These are phyloP conservation scores for Fabriciana adippe DNA, from an alignment of 2,888 invertebrate species.

Conservation along the genomic window DNA sequence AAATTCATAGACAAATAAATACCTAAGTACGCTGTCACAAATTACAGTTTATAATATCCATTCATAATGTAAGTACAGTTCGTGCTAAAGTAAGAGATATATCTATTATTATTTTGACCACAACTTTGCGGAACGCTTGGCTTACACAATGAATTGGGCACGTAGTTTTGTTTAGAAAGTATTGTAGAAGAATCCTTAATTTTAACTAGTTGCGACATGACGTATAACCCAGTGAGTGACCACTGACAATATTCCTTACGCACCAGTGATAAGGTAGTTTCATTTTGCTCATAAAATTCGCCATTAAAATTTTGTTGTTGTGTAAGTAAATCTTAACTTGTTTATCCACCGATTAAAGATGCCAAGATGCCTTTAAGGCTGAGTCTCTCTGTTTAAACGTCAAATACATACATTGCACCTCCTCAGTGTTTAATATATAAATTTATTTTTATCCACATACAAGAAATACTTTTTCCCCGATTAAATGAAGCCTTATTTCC, in stretches of 20 bases:
- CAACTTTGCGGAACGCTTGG: conserved; percentile 15
- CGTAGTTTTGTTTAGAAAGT: conserved; percentile 38
- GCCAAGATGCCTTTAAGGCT: neutral
- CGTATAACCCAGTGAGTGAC: conserved; percentile 20
- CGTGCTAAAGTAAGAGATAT: neutral
- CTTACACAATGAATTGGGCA: conserved; percentile 29
- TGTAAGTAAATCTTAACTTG: conserved; percentile 6
- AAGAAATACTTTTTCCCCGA: too few relatives aligned
- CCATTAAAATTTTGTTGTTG: conserved; percentile 4
- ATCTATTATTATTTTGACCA: conserved; percentile 28
- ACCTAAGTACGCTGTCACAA: too few relatives aligned
- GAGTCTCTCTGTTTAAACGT: too few relatives aligned
- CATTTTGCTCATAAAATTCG: neutral
- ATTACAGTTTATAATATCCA: neutral
- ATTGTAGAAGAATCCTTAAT: conserved; percentile 29
- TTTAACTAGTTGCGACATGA: conserved; percentile 25
- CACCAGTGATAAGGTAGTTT: conserved; percentile 5
- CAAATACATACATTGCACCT: too few relatives aligned
- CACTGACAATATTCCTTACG: conserved; percentile 13
- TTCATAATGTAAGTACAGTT: neutral
- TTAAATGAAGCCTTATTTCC: too few relatives aligned
- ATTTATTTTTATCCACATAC: too few relatives aligned
- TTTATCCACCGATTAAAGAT: conserved; percentile 12
- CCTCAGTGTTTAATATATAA: too few relatives aligned
- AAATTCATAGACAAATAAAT: too few relatives aligned